A percentile compares a stretch with the other conserved stretches of the same genome.
Conservation (phyloP, 1,140 invertebrate genomes). For the Chlorops oryzae region DNA sequence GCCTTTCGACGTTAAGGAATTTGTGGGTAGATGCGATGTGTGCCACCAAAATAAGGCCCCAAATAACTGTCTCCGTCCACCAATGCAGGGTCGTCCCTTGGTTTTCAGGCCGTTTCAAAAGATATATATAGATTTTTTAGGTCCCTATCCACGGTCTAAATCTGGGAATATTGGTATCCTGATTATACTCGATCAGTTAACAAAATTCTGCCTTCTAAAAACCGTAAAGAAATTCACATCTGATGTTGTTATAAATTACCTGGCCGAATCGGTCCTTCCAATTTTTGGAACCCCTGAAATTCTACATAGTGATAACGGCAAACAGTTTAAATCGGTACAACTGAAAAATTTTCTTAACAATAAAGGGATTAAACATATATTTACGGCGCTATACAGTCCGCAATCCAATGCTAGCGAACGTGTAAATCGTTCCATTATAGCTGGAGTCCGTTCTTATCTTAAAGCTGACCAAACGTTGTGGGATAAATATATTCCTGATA, state of each 20-base stretch:
- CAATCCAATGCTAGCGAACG: neutral
- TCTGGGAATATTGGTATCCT: neutral
- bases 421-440: neutral
- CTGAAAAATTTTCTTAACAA: neutral
- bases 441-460: neutral
- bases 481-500: neutral
- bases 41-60: slow-evolving; percentile 1
- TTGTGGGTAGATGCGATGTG: neutral
- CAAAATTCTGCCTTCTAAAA: slow-evolving; percentile 7
- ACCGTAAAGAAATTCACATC: neutral
- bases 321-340: neutral
- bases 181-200: slow-evolving; percentile 6
- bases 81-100: neutral
- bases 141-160: slow-evolving; percentile 1
- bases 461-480: neutral
- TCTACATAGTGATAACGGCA: neutral
- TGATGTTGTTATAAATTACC: neutral
- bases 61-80: neutral
- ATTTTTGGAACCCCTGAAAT: neutral
- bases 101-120: neutral
- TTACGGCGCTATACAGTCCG: neutral
- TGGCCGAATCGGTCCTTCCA: neutral
- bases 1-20: neutral
- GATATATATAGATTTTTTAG: slow-evolving; percentile 7
- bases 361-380: neutral